phyloP scores from a whole-genome alignment of 1,140 invertebrate genomes.

The Pristionchus pacificus region DNA sequence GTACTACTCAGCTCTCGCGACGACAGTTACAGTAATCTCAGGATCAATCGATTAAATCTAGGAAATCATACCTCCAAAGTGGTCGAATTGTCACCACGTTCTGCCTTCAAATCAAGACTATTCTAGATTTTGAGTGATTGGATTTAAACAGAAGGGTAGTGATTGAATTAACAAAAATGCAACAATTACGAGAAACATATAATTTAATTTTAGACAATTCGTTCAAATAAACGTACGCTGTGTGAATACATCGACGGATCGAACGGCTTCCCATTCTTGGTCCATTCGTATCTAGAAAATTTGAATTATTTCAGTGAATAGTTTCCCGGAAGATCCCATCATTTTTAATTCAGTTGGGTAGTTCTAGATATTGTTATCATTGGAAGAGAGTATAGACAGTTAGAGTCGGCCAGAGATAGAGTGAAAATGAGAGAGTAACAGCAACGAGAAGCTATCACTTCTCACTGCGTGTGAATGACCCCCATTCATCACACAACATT shows the following conservation, averaged over 20 bases:
- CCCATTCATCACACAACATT: no score
- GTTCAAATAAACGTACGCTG: constrained; percentile 66
- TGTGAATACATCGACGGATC: constrained; percentile 84
- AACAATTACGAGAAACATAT: no score
- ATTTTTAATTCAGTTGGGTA: constrained; percentile 27
- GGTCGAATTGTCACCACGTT: constrained; percentile 53
- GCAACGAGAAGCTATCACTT: no score
- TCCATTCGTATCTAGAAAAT: constrained; percentile 78
- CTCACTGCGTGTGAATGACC: no score
- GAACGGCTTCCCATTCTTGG: constrained; percentile 87
- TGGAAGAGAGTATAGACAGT: neutral
- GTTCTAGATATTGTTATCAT: neutral
- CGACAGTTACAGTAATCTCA: no score
- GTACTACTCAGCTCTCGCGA: no score
- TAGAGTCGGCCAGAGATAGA: neutral
- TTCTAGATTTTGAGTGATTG: neutral
- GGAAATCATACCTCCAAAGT: neutral
- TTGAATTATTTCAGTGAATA: neutral
- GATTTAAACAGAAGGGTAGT: neutral
- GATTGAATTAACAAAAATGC: neutral
- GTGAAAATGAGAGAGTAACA: no score
- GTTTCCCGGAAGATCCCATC: neutral
- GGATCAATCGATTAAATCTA: no score
- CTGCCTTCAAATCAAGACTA: constrained; percentile 84
- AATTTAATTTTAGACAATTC: no score